Evolutionary conservation across 2,113 vertebrate species (phyloP), one percentile per base, ranked within the genome.

Genomic region (Perccottus glenii): DNA sequence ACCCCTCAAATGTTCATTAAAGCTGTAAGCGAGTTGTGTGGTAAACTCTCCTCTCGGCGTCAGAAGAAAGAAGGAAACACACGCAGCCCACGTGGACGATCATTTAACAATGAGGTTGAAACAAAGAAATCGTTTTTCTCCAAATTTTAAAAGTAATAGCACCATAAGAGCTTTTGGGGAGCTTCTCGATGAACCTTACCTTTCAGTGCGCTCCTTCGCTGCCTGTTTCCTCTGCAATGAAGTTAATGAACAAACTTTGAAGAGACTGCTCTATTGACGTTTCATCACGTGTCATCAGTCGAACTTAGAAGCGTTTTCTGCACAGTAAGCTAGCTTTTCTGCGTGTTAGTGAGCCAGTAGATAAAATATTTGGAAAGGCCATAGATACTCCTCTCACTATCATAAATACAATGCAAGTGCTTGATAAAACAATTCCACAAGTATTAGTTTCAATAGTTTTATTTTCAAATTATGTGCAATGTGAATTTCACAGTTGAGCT

Each of bases 401-500:
- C 19, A 27, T 27, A 43, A 8, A 6, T 11, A 43, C 42, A 43
- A 11, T 3, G 4, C 11, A 35, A 15, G 3, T 11, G n/a, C 14
- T 50, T 8, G 49, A 66, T 48, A 9, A 50, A 14, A 57, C 27
- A 60, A n/a, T 56, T 1, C 1, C 27, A 57, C 15, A 45, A 19
- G 14, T 10, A 52, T 64, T 60, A 85, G 48, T 77, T 88, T 84
- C 83, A 72, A 68, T 83, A 35, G 27, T 90, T 93, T 93, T 92
- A 92, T 93, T 93, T 88, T 90, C 82, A 91, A 93, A 90, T 87
- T 79, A 92, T 93, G 93, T 94, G 92, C 92, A 93, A 93, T 88
- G 90, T 92, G 86, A 92, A 92, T 89, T 93, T 94, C 92, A 94
- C 93, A 93, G 93, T 94, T 90, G 87, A 93, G 84, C 90, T 92